Conservation (phyloP, 2,113 vertebrate species). For the Cercocebus atys region DNA sequence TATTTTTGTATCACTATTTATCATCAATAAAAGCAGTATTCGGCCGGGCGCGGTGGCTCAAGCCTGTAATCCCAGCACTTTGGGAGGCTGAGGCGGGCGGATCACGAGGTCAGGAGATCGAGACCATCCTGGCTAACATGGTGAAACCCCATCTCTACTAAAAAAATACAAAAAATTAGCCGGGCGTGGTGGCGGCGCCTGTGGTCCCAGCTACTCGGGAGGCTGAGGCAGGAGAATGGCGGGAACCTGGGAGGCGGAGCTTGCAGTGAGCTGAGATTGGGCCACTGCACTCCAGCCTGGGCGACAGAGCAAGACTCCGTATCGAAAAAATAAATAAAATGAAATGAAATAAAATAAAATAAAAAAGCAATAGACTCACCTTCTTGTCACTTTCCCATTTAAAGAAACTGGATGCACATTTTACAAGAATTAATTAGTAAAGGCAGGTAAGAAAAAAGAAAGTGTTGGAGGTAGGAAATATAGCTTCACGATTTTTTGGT, state of each 20-base stretch:
- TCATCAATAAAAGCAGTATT: not conserved
- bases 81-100: rapidly evolving
- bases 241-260: no score
- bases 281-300: no score
- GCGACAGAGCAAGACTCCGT: rapidly evolving
- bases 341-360: no score
- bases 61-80: no score
- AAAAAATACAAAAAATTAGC: no score
- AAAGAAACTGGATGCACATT: not conserved
- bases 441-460: not conserved
- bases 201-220: no score
- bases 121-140: rapidly evolving
- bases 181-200: no score
- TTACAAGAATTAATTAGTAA: not conserved
- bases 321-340: no score
- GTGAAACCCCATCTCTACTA: no score
- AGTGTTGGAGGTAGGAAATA: not conserved
- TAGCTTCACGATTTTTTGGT: not conserved
- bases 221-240: no score
- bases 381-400: not conserved
- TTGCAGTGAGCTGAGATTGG: rapidly evolving
- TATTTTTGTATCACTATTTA: not conserved
- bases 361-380: not conserved
- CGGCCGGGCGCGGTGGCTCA: no score
- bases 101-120: no score